Evolutionary conservation across 53 echinoderm and acorn worm genomes (phyloP).

Genomic region (Holothuria scabra): DNA sequence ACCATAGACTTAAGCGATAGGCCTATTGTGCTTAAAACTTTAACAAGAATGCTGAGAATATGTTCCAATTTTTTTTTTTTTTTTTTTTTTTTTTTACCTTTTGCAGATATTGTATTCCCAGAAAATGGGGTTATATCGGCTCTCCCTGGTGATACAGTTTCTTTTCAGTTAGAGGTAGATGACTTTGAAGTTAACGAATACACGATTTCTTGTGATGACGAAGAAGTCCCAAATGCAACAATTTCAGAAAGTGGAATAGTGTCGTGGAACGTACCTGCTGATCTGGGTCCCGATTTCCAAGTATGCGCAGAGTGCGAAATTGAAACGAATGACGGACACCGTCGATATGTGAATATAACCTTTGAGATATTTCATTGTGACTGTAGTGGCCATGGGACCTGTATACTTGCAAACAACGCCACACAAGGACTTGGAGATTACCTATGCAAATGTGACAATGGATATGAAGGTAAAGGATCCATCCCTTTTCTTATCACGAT

Average conservation of each 20-base stretch:
- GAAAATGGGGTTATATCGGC: background rate
- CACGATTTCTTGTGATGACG: background rate
- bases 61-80: too few relatives aligned
- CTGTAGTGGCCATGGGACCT: background rate
- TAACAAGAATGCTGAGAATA: too few relatives aligned
- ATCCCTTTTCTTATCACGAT: too few relatives aligned
- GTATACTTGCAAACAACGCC: background rate
- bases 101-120: conserved; percentile 1
- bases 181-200: background rate
- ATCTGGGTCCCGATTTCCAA: background rate
- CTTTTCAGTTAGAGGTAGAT: background rate
- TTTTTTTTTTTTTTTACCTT: too few relatives aligned
- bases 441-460: conserved; percentile 13
- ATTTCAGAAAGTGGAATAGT: conserved; percentile 8
- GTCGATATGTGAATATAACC: background rate
- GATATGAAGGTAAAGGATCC: conserved; percentile 24
- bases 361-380: background rate
- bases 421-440: background rate
- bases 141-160: conserved; percentile 2
- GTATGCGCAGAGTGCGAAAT: background rate
- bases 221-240: background rate
- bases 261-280: background rate
- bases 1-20: too few relatives aligned
- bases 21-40: too few relatives aligned
- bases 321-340: background rate